phyloP scores from a whole-genome alignment of 1,140 invertebrate genomes.

The Cheumatopsyche charites region DNA sequence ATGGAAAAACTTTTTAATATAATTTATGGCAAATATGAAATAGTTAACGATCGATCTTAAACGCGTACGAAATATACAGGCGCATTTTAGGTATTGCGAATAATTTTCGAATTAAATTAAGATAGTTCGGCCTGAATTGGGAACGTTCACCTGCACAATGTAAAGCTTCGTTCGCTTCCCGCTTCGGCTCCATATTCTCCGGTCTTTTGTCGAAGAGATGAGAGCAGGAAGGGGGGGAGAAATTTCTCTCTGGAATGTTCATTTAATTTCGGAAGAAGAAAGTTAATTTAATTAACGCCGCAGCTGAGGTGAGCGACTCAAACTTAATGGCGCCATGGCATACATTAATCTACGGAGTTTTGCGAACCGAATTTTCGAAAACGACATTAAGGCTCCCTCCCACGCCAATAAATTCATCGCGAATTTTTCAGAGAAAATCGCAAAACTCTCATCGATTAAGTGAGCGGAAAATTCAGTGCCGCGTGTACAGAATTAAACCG shows the following conservation, averaged over 20 bases:
- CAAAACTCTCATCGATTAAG: conserved; percentile 11
- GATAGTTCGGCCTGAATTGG: background rate
- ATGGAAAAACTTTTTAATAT: conserved; percentile 3
- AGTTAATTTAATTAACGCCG: conserved; percentile 49
- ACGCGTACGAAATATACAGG: background rate
- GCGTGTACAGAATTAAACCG: background rate
- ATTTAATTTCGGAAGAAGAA: conserved; percentile 48
- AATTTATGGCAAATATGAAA: conserved; percentile 1
- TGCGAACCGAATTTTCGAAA: background rate
- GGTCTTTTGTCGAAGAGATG: conserved; percentile 15
- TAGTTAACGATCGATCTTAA: background rate
- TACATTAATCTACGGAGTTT: conserved; percentile 37
- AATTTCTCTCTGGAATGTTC: conserved; percentile 46
- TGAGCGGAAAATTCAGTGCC: conserved; percentile 11
- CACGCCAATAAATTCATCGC: too few species aligned
- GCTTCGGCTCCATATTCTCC: background rate
- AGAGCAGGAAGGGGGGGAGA: background rate
- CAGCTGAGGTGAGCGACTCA: conserved; percentile 41
- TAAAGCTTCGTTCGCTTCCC: background rate
- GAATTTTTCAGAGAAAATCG: too few species aligned
- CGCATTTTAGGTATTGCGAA: background rate
- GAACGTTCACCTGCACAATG: conserved; percentile 15
- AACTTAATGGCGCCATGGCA: conserved; percentile 42
- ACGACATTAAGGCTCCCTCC: too few species aligned
- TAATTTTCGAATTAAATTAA: background rate